Evolutionary conservation across 2,888 invertebrate species (phyloP).

Genomic region (Trissolcus brochymenae): DNA sequence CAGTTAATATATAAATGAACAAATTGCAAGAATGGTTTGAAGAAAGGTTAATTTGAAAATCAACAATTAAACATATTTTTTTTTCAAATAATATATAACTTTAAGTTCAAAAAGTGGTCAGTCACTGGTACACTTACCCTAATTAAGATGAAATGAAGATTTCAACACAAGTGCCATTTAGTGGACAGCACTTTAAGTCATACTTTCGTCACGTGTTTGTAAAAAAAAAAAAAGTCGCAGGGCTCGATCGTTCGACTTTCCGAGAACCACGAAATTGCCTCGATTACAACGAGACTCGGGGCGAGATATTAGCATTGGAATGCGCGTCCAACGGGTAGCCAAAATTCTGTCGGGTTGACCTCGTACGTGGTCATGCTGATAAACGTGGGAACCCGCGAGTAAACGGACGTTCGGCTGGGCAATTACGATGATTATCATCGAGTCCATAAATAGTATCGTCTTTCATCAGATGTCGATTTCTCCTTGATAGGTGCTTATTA

Average conservation of each 20-base stretch:
- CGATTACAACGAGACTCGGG: slow-evolving; percentile 71
- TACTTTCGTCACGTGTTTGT: slow-evolving; percentile 33
- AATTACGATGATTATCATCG: slow-evolving; percentile 56
- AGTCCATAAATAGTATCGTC: slow-evolving; percentile 45
- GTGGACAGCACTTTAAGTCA: slow-evolving; percentile 14
- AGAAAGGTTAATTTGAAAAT: too few species aligned
- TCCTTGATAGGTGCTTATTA: slow-evolving; percentile 38
- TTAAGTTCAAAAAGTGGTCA: too few species aligned
- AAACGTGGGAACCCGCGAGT: slow-evolving; percentile 65
- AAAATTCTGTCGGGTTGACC: slow-evolving; percentile 67
- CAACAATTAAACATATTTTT: too few species aligned
- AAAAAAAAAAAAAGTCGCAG: slow-evolving; percentile 17
- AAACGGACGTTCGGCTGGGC: slow-evolving; percentile 17
- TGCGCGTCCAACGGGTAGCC: slow-evolving; percentile 69
- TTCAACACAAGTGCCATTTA: slow-evolving; percentile 13
- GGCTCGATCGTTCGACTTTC: slow-evolving; percentile 67
- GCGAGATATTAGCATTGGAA: slow-evolving; percentile 75
- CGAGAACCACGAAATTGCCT: slow-evolving; percentile 74
- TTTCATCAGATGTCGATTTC: slow-evolving; percentile 43
- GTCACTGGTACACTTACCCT: too few species aligned
- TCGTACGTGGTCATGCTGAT: slow-evolving; percentile 64
- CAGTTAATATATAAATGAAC: too few species aligned
- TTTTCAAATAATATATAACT: too few species aligned
- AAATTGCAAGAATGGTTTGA: too few species aligned
- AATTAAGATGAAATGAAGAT: slow-evolving; percentile 25